Conservation (phyloP, 2,797 vertebrate species). For the Labroides dimidiatus region DNA sequence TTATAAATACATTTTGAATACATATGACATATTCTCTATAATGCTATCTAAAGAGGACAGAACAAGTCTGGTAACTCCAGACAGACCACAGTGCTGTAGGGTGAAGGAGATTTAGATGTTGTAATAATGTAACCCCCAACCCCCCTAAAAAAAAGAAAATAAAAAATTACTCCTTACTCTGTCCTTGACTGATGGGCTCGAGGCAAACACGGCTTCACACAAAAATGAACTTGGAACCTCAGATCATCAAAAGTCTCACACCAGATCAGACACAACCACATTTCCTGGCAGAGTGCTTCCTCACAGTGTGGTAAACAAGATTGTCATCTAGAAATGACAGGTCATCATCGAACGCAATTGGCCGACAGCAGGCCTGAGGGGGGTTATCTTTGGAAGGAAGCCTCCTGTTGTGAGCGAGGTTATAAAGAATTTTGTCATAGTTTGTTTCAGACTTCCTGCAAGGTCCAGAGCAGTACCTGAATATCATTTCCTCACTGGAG, state of each 20-base stretch:
- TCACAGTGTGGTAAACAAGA: conserved; percentile 93
- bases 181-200: conserved; percentile 36
- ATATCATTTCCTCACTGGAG: conserved; percentile 95
- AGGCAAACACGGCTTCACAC: conserved; percentile 84
- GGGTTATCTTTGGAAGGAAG: conserved; percentile 86
- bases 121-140: too few species aligned
- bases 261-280: conserved; percentile 86
- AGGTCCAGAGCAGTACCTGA: conserved; percentile 94
- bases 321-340: conserved; percentile 95
- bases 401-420: conserved; percentile 87
- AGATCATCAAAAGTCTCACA: conserved; percentile 22
- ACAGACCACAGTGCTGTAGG: conserved; percentile 12
- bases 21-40: conserved; percentile 42
- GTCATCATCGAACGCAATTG: conserved; percentile 92
- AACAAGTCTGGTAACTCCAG: conserved; percentile 13
- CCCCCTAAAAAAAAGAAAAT: too few species aligned
- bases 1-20: conserved; percentile 89
- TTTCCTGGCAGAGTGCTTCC: conserved; percentile 94
- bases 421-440: conserved; percentile 95
- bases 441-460: conserved; percentile 92
- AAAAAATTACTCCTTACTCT: not conserved
- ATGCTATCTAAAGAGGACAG: conserved; percentile 29
- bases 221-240: conserved; percentile 46
- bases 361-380: conserved; percentile 86
- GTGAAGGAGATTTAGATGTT: too few species aligned